Conservation (phyloP, 2,113 vertebrate genomes). For the Campylorhamphus procurvoides region DNA sequence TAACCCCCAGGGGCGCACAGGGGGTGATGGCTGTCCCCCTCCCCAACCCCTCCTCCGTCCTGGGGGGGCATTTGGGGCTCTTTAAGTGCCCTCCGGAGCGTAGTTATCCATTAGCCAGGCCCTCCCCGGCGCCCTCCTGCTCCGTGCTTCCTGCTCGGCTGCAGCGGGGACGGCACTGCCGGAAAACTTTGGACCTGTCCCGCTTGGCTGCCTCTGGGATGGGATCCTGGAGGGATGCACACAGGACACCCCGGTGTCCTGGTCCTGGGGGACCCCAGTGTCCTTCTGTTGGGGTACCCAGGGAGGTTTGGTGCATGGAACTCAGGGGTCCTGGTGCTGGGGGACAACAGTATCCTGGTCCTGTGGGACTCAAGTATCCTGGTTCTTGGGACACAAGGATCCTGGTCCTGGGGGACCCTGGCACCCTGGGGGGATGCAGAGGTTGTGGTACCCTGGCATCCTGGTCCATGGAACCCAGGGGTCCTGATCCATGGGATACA, state of each 20-base stretch:
- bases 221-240: accelerated
- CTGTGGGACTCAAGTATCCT: not conserved
- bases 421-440: too few relatives aligned
- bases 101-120: constrained; percentile 43
- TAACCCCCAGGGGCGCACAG: not conserved
- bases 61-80: not conserved
- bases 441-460: too few relatives aligned
- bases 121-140: not conserved
- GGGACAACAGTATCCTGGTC: not conserved
- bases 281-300: not conserved
- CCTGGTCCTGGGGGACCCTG: not conserved
- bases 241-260: accelerated
- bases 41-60: accelerated
- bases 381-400: too few relatives aligned
- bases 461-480: not conserved
- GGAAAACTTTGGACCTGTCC: constrained; percentile 5
- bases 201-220: not conserved
- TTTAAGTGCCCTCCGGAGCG: not conserved
- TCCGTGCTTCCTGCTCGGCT: not conserved
- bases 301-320: not conserved
- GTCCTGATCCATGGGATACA: accelerated
- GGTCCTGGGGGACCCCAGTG: not conserved
- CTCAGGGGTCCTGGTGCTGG: not conserved
- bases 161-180: not conserved
- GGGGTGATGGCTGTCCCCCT: accelerated